Evolutionary conservation across 2,797 vertebrate species (phyloP).

Genomic region (Trachurus trachurus): DNA sequence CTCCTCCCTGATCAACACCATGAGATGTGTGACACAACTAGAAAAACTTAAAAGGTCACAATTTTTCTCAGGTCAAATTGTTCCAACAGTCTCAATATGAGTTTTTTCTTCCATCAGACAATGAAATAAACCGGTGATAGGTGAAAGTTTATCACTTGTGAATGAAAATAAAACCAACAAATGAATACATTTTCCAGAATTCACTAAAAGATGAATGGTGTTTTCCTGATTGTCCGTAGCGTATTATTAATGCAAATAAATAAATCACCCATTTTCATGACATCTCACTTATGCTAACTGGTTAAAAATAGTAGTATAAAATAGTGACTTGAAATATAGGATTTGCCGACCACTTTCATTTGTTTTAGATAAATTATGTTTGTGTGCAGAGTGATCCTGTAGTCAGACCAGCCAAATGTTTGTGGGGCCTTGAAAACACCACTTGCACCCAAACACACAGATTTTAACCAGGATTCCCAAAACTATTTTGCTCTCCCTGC

Average conservation of each 20-base stretch:
- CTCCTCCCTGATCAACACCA: too few species aligned
- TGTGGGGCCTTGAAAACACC: slow-evolving; percentile 60
- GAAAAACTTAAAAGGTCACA: too few species aligned
- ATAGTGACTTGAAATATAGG: neutral
- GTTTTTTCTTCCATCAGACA: too few species aligned
- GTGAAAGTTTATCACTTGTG: too few species aligned
- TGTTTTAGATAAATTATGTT: slow-evolving; percentile 13
- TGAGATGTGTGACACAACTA: too few species aligned
- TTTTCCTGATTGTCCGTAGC: neutral
- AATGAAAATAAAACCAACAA: too few species aligned
- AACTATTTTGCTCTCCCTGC: slow-evolving; percentile 58
- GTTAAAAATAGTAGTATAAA: too few species aligned
- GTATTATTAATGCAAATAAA: slow-evolving; percentile 7
- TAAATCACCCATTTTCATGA: slow-evolving; percentile 4
- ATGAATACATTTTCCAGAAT: too few species aligned
- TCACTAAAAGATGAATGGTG: too few species aligned
- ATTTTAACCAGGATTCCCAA: slow-evolving; percentile 53
- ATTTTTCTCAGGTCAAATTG: too few species aligned
- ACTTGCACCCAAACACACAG: slow-evolving; percentile 45
- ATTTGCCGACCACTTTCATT: neutral
- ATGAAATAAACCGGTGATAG: too few species aligned
- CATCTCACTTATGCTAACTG: neutral
- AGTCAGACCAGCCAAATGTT: slow-evolving; percentile 50
- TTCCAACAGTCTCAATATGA: too few species aligned
- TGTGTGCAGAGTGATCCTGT: slow-evolving; percentile 30